Percentiles rank a stretch among this genome's conserved stretches.
These are phyloP conservation scores for Temnothorax nylanderi DNA, from an alignment of 1,140 invertebrate species.

Conservation along the genomic window DNA sequence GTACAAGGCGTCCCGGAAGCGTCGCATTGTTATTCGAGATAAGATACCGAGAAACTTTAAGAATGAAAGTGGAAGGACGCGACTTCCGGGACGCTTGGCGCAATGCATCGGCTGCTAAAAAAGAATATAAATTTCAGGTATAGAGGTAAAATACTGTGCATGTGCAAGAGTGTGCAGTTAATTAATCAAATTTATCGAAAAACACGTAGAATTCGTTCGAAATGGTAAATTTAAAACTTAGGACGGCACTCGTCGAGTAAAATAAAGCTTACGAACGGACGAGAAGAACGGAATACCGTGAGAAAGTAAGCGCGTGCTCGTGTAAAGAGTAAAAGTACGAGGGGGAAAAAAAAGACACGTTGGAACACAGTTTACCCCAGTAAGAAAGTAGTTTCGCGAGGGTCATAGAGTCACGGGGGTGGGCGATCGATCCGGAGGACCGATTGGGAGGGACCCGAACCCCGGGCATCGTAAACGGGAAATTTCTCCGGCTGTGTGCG, in stretches of 20 bases:
- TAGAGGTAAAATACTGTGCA: constrained; percentile 22
- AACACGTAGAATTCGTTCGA: neutral
- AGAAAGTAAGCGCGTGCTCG: constrained; percentile 58
- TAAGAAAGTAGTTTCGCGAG: constrained; percentile 33
- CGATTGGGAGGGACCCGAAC: neutral
- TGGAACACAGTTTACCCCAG: neutral
- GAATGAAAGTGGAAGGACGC: neutral
- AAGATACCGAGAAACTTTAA: neutral
- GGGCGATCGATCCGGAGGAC: neutral
- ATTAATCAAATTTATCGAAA: neutral
- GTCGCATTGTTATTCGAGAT: neutral
- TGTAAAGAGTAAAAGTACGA: neutral
- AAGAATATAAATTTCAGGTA: constrained; percentile 19
- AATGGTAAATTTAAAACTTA: constrained; percentile 10
- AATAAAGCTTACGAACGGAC: constrained; percentile 29
- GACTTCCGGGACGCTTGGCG: neutral
- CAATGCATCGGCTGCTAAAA: constrained; percentile 33
- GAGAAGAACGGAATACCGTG: constrained; percentile 47
- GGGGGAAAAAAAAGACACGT: neutral
- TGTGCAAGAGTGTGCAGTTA: constrained; percentile 58
- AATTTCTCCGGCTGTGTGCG: constrained; percentile 29
- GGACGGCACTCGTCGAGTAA: constrained; percentile 24
- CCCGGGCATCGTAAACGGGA: neutral
- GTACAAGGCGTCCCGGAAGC: constrained; percentile 16
- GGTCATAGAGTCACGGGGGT: neutral